These are phyloP conservation scores for Mus minutoides DNA, from an alignment of 2,797 vertebrate genomes.

Conservation along the genomic window DNA sequence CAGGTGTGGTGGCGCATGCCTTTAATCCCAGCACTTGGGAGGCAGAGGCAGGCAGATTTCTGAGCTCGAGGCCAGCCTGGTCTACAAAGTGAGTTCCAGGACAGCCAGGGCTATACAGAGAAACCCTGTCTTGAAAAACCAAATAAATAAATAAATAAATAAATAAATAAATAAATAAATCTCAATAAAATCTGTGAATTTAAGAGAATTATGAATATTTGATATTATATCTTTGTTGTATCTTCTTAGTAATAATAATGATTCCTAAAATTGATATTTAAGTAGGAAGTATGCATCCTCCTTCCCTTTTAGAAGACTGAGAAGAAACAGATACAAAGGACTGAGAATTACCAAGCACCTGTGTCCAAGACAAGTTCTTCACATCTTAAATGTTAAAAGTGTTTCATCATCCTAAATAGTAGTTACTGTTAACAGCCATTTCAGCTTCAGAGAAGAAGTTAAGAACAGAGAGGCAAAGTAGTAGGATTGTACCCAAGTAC, in stretches of 20 bases:
- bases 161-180: no score
- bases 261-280: background rate
- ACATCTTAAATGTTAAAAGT: background rate
- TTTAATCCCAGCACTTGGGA: no score
- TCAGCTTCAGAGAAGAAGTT: background rate
- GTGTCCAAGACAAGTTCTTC: background rate
- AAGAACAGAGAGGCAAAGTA: background rate
- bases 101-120: no score
- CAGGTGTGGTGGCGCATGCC: no score
- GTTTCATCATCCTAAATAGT: background rate
- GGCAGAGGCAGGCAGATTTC: no score
- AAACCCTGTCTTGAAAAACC: no score
- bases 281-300: background rate
- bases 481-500: background rate
- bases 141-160: no score
- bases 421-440: background rate
- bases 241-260: background rate
- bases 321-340: background rate
- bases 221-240: background rate
- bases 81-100: no score
- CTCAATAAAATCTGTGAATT: background rate
- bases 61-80: no score
- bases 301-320: slow-evolving; percentile 14
- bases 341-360: background rate
- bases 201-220: background rate